phyloP scores from a whole-genome alignment of 2,797 vertebrate genomes.

The Synaphobranchus kaupii region DNA sequence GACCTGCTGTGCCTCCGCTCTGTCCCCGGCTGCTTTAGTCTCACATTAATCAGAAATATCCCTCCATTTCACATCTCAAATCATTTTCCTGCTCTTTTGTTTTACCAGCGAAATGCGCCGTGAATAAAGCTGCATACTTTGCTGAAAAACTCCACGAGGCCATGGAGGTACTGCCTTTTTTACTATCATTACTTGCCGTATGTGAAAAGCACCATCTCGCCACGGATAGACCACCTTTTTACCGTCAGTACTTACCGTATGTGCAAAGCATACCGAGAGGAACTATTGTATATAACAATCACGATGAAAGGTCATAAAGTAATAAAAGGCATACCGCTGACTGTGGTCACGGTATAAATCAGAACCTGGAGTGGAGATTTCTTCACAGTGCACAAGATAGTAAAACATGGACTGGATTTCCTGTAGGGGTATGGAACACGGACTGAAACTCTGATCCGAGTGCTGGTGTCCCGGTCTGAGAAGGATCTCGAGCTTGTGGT shows the following conservation, averaged over 20 bases:
- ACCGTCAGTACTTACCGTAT: background rate
- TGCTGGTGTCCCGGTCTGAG: slow-evolving; percentile 89
- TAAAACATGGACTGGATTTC: background rate
- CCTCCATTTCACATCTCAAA: background rate
- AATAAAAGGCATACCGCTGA: background rate
- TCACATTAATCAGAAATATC: background rate
- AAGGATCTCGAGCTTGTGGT: slow-evolving; percentile 85
- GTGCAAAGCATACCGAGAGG: background rate
- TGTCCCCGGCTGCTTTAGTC: background rate
- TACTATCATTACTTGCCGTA: too few species aligned
- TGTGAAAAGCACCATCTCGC: slow-evolving; percentile 47
- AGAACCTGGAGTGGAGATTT: background rate
- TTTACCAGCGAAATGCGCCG: slow-evolving; percentile 82
- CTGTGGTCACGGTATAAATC: background rate
- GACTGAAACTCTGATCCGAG: slow-evolving; percentile 75
- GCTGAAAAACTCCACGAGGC: slow-evolving; percentile 86
- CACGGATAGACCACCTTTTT: slow-evolving; percentile 78
- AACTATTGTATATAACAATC: background rate
- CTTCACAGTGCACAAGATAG: background rate
- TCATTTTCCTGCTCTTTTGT: slow-evolving; percentile 17
- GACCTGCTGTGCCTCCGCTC: background rate
- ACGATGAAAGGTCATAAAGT: too few species aligned
- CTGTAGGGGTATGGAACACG: slow-evolving; percentile 77
- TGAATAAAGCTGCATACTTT: slow-evolving; percentile 85
- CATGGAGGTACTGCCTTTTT: slow-evolving; percentile 81